Evolutionary conservation across 2,888 invertebrate species (phyloP).

Genomic region (Argyresthia albistria): DNA sequence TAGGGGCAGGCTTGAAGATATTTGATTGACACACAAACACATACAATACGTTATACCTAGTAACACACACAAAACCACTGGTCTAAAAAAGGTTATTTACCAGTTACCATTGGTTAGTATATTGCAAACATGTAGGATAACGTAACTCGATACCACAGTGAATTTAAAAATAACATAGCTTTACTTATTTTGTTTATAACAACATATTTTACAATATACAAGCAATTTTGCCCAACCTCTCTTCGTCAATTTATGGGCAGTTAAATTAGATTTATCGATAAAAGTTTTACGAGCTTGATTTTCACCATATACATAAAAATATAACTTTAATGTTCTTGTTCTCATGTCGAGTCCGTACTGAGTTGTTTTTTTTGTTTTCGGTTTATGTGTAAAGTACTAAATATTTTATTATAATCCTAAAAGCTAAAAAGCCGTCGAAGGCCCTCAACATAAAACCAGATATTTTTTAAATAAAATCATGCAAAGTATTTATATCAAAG

Average conservation of each 20-base stretch:
- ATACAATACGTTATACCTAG: no score
- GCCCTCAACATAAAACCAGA: neutral
- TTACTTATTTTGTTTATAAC: neutral
- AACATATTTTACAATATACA: neutral
- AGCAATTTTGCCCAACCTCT: conserved; percentile 26
- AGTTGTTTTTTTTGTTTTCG: neutral
- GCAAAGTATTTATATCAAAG: no score
- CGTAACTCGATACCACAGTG: no score
- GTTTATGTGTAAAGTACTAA: neutral
- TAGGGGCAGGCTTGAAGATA: no score
- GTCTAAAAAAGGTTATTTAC: no score
- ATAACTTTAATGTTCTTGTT: conserved; percentile 2
- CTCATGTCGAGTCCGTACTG: neutral
- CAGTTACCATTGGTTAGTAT: no score
- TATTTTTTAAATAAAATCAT: no score
- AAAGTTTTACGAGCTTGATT: conserved; percentile 36
- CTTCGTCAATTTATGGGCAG: conserved; percentile 49
- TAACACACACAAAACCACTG: no score
- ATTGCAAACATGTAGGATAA: no score
- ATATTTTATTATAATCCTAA: neutral
- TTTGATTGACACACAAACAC: no score
- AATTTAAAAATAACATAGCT: no score
- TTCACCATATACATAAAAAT: conserved; percentile 10
- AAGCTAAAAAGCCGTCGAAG: neutral
- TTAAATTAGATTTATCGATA: conserved; percentile 51